Percentiles rank a stretch among this genome's conserved stretches.
Conservation (phyloP, 2,888 invertebrate species). For the Spisula subtruncata region DNA sequence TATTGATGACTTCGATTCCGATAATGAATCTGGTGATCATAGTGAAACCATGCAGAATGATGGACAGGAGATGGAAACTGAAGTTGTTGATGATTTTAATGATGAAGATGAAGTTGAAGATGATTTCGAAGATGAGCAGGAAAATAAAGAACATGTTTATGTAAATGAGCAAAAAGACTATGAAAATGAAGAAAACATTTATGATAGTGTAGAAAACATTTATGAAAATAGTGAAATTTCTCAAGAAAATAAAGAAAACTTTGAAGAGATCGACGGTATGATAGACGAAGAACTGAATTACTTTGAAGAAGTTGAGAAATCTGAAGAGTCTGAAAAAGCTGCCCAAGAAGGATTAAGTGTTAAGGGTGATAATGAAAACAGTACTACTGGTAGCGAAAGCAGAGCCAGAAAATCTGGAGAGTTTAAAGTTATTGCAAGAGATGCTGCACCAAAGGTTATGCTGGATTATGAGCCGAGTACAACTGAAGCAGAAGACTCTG, state of each 20-base stretch:
- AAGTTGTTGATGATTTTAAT: conserved; percentile 52
- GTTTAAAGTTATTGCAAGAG: conserved; percentile 56
- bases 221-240: conserved; percentile 30
- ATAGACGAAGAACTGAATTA: conserved; percentile 55
- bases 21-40: conserved; percentile 54
- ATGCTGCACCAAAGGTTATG: conserved; percentile 64
- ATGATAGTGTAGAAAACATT: conserved; percentile 42
- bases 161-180: conserved; percentile 37
- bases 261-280: conserved; percentile 55
- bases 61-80: conserved; percentile 27
- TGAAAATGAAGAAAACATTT: conserved; percentile 50
- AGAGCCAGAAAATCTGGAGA: conserved; percentile 40
- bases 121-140: conserved; percentile 32
- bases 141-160: conserved; percentile 29
- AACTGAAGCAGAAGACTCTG: conserved; percentile 65
- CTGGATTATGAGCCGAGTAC: conserved; percentile 73
- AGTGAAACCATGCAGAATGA: conserved; percentile 33
- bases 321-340: neutral
- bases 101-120: conserved; percentile 58
- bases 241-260: conserved; percentile 34
- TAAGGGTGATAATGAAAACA: conserved; percentile 43
- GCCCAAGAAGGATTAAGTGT: conserved; percentile 27
- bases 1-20: conserved; percentile 56
- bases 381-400: conserved; percentile 56
- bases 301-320: conserved; percentile 57